A percentile compares a stretch with the other conserved stretches of the same genome.
phyloP scores from a whole-genome alignment of 1,140 invertebrate species.

The Lasioglossum albipes region DNA sequence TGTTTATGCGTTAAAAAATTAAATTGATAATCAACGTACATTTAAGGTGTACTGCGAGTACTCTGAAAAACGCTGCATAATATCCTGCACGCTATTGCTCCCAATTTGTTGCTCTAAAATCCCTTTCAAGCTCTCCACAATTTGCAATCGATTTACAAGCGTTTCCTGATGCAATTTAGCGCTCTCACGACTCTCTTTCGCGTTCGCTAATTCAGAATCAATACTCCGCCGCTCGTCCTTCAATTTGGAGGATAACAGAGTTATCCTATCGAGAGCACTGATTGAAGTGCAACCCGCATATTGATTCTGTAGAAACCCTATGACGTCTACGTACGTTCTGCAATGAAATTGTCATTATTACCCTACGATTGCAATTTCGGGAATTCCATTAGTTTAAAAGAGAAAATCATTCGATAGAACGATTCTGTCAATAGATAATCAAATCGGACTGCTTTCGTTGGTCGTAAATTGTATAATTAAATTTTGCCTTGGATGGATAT shows the following conservation, averaged over 20 bases:
- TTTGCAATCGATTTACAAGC: slow-evolving; percentile 66
- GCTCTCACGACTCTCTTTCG: slow-evolving; percentile 59
- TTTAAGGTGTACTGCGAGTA: slow-evolving; percentile 66
- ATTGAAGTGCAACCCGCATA: slow-evolving; percentile 71
- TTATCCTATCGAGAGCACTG: slow-evolving; percentile 67
- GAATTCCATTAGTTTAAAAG: background rate
- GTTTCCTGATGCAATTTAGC: slow-evolving; percentile 65
- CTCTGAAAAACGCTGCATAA: slow-evolving; percentile 70
- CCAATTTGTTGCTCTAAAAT: slow-evolving; percentile 74
- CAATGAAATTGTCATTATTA: slow-evolving; percentile 18
- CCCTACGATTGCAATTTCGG: too few species aligned
- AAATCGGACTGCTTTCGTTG: too few species aligned
- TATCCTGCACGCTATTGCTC: slow-evolving; percentile 59
- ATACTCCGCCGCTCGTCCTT: slow-evolving; percentile 65
- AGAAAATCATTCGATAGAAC: too few species aligned
- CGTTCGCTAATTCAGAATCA: slow-evolving; percentile 66
- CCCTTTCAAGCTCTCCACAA: slow-evolving; percentile 72
- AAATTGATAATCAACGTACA: slow-evolving; percentile 55
- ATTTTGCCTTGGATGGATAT: too few species aligned
- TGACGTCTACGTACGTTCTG: slow-evolving; percentile 65
- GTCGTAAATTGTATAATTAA: too few species aligned
- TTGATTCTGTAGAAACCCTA: slow-evolving; percentile 70
- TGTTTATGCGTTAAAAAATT: background rate
- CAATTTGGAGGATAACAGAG: slow-evolving; percentile 57
- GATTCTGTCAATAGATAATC: too few species aligned